Conservation (phyloP, 2,113 vertebrate genomes). For the Laticauda laticaudata region DNA sequence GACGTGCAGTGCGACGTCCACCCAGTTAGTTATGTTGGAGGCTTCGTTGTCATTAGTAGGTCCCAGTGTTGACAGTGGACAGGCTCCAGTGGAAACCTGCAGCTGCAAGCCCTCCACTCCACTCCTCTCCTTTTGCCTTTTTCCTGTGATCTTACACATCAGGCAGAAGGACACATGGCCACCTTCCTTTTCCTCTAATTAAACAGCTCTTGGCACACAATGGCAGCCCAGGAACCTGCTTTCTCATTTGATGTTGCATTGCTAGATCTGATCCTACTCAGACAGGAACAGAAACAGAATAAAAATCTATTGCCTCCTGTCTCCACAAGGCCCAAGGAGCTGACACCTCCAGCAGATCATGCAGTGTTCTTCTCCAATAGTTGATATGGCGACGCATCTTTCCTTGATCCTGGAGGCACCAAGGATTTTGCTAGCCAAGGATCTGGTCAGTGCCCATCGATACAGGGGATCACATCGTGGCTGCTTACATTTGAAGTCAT, state of each 20-base stretch:
- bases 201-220: not conserved
- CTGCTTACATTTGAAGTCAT: not conserved
- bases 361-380: not conserved
- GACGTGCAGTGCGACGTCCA: not conserved
- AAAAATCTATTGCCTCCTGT: not conserved
- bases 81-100: not conserved
- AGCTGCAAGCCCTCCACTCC: not conserved
- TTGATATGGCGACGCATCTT: not conserved
- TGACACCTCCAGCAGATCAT: not conserved
- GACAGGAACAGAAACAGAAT: not conserved
- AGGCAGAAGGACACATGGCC: not conserved
- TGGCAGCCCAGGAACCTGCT: not conserved
- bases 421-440: not conserved
- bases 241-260: not conserved
- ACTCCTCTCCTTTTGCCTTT: not conserved
- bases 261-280: not conserved
- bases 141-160: not conserved
- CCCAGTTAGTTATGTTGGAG: not conserved
- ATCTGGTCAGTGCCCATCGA: not conserved
- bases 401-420: not conserved
- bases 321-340: not conserved
- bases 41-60: not conserved
- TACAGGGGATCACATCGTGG: not conserved
- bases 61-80: not conserved
- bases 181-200: not conserved